Base-by-base conservation (phyloP, 2,113 vertebrate species). In the Gymnobelideus leadbeateri region DNA sequence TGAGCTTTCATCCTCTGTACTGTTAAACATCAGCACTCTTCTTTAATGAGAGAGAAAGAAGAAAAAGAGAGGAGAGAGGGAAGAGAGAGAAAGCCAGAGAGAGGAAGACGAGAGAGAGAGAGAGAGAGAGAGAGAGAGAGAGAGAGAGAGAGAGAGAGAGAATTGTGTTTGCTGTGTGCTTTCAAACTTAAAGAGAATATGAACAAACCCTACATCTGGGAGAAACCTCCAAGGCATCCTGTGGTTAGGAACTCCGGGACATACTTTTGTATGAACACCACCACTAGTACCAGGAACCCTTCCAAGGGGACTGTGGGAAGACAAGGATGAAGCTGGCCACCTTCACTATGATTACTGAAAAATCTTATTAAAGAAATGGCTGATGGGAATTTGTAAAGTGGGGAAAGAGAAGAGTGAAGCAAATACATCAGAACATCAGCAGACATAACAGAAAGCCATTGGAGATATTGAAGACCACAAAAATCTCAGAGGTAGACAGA, bases 351-450 rank as follows among this genome's bases (percentile, higher is more conserved):
- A 77, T 77, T 77, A 77, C n/a, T 77, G 37, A 77, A 77, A n/a
- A 77, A 14, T 77, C 61, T 77, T 47, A 47, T 49, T 47, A 26
- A 49, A 90, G 26, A 90, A 95, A 93, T 96, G 52, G 94, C 54
- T 89, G 10, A 51, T 9, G 47, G 90, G 94, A 91, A 91, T 46
- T 77, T 47, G 91, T 91, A 96, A 94, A 92, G 95, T 93, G 91
- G 93, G 51, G 91, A 68, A 0, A 92, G 23, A 55, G 54, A 93
- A 92, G 93, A 93, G 89, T 3, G 68, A 52, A 95, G 50, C 6
- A 91, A 26, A 47, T 94, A 57, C 96, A 97, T 97, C 92, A 95
- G 93, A 96, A 94, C 61, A 90, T n/a, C 90, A 31, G 16, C 51
- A 77, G 91, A 93, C 54, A 94, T 93, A 94, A 91, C 89, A 94